phyloP scores from a whole-genome alignment of 2,797 vertebrate species.

The Manis pentadactyla region DNA sequence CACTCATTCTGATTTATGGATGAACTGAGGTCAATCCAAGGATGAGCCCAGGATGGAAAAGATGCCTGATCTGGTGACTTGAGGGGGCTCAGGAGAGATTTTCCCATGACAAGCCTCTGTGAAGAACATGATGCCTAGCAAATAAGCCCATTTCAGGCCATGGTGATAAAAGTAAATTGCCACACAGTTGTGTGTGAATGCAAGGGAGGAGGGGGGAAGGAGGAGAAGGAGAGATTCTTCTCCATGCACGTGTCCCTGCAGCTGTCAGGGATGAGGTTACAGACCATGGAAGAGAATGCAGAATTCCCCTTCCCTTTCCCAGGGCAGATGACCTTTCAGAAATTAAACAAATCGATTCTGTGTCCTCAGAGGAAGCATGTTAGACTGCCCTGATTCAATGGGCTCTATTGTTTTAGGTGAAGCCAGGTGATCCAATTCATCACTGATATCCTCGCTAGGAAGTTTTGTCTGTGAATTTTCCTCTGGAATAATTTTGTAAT shows the following conservation, averaged over 20 bases:
- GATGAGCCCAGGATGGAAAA: background rate
- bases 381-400: conserved; percentile 59
- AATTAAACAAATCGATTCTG: conserved; percentile 72
- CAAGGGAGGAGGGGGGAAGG: background rate
- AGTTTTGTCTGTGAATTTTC: conserved; percentile 57
- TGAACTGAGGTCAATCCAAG: background rate
- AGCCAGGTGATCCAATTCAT: conserved; percentile 59
- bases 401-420: conserved; percentile 64
- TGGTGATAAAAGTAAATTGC: conserved; percentile 36
- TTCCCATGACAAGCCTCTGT: background rate
- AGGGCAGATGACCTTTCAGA: conserved; percentile 77
- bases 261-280: conserved; percentile 62
- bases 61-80: background rate
- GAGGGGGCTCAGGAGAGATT: background rate
- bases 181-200: background rate
- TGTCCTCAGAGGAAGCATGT: conserved; percentile 55
- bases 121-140: background rate
- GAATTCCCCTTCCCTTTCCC: conserved; percentile 52
- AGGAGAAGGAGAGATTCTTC: background rate
- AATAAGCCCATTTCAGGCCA: background rate
- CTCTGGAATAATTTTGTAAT: conserved; percentile 51
- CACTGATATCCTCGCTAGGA: background rate
- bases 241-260: conserved; percentile 51
- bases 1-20: background rate
- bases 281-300: conserved; percentile 43